Base-by-base conservation (phyloP, 2,113 vertebrate genomes). In the Catharus minimus region DNA sequence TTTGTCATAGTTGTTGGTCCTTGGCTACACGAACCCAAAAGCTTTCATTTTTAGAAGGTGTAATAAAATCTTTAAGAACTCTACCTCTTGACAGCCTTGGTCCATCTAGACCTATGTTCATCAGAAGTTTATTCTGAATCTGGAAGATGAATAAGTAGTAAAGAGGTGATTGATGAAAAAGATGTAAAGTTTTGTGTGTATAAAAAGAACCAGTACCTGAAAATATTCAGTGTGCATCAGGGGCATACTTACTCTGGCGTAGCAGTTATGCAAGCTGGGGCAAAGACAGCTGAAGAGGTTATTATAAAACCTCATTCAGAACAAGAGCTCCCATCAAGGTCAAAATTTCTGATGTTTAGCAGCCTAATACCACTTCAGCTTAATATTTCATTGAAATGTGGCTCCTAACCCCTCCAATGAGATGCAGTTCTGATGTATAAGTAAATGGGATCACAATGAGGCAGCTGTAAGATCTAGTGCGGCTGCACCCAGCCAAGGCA, bases 141-240 rank as follows among this genome's bases (percentile, higher is more conserved):
- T 79, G 64, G 19, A 88, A 79, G 39, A 39, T 2, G 3, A 24
- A 2, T 38, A 55, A 50, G 46, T 23, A 43, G 33, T 9, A n/a
- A 58, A n/a, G 32, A 56, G 65, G 24, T 13, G 41, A 56, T 64
- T 0, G 0, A 27, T 47, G 7, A 36, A 64, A 85, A 68, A 23
- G 3, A 13, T 41, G 5, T 19, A 22, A 82, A 43, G 14, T 10
- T 64, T 41, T 65, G 11, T 28, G 8, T 69, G 17, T 15, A 26
- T 53, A 11, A 65, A 65, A 76, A 61, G 5, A 8, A 23, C 6
- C 6, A 22, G 17, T 49, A 56, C 11, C 52, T 55, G 60, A 68
- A 81, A 49, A 53, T 20, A 23, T 38, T 47, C 41, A 41, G 0
- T 49, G 36, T 15, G 39, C 49, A 24, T 75, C 13, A 22, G 32